Base-by-base conservation (phyloP, 1,140 invertebrate species). In the Trichonephila inaurata region DNA sequence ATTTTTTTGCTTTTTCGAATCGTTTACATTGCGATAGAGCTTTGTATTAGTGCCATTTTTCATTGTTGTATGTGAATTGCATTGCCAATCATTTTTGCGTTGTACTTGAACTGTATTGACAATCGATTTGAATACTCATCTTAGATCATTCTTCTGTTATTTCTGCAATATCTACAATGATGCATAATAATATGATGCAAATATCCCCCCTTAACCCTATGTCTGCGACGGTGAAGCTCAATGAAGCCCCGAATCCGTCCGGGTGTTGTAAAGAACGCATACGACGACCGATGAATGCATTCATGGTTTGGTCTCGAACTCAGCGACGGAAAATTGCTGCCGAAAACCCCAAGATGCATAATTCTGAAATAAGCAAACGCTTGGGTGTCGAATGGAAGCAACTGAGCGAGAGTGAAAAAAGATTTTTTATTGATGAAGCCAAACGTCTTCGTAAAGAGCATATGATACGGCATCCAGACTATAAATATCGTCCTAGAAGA, bases 201-300 rank as follows among this genome's bases (percentile, higher is more conserved):
- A 51, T 60, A 33, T 6, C 44, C 0, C 33, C 33, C 14, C 10
- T 77, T 3, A 40, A 40, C 19, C 16, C 7, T 6, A 10, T 61
- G 8, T 19, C 51, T 6, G 4, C n/a, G 12, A 3, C 51, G 1
- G 60, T 85, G n/a, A 85, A n/a, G 16, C 5, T 88, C 14, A 60
- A n/a, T 19, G 82, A 83, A 24, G 66, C 66, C 28, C 12, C 66
- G 4, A 69, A 14, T 61, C 10, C 60, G 12, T 40, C 86, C 86
- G 58, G 58, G 21, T 58, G n/a, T 18, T 1, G 6, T 10, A 18
- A 81, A 24, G 28, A 94, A 5, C 82, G 95, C 95, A 98, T 98
- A 95, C 98, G 98, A 95, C 96, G 98, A n/a, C 98, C 98, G 0
- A 98, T 98, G 98, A 98, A 98, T 96, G 98, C 98, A 0, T 98